Conservation (phyloP, 2,113 vertebrate species). For the Otis tarda region DNA sequence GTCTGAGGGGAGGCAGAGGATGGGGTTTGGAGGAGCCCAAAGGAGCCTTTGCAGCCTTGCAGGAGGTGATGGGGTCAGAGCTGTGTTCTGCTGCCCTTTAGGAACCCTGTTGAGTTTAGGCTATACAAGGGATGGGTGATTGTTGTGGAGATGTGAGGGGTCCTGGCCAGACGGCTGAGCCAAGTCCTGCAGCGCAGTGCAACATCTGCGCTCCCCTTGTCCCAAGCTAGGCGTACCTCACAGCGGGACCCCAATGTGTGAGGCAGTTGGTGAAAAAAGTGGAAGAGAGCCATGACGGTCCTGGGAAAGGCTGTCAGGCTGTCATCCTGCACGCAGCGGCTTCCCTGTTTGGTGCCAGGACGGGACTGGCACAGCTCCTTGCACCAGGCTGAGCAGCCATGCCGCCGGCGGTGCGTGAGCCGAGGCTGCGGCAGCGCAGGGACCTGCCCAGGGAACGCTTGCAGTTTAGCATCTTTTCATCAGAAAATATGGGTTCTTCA, state of each 20-base stretch:
- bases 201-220: not conserved
- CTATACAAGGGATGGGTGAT: not conserved
- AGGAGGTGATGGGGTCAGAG: not conserved
- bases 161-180: fast-evolving
- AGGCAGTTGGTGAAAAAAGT: not conserved
- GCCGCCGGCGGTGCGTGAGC: fast-evolving
- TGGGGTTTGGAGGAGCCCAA: not conserved
- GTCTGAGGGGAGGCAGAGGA: fast-evolving
- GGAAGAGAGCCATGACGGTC: not conserved
- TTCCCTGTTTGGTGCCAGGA: not conserved
- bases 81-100: not conserved
- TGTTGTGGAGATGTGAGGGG: not conserved
- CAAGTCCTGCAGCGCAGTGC: not conserved
- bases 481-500: not conserved
- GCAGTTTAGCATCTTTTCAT: not conserved
- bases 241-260: fast-evolving
- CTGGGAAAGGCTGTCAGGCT: not conserved
- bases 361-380: not conserved
- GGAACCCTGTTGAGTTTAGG: not conserved
- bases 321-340: not conserved
- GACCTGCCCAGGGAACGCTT: not conserved
- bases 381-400: fast-evolving
- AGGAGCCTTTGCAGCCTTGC: not conserved
- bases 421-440: fast-evolving
- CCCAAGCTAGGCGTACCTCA: not conserved